Percentiles rank a stretch among this genome's conserved stretches.
phyloP scores from a whole-genome alignment of 2,888 invertebrate species.

The Platycheirus rosarum region DNA sequence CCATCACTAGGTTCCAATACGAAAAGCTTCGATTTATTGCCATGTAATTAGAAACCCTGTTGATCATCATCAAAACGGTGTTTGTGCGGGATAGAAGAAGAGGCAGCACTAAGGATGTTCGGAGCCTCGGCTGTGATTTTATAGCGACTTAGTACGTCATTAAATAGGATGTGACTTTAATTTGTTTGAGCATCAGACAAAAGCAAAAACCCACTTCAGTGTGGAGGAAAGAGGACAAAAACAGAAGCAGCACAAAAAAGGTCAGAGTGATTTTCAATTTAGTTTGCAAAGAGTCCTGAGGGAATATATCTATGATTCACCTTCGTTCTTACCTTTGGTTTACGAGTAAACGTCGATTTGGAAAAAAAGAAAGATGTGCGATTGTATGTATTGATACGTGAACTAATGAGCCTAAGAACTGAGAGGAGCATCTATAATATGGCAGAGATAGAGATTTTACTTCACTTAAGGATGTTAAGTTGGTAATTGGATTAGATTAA shows the following conservation, averaged over 20 bases:
- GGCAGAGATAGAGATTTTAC: constrained; percentile 23
- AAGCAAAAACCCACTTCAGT: constrained; percentile 39
- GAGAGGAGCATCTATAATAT: not conserved
- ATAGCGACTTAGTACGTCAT: constrained; percentile 69
- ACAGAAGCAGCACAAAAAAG: not conserved
- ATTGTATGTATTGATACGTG: constrained; percentile 9
- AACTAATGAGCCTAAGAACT: constrained; percentile 40
- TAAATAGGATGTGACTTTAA: constrained; percentile 70
- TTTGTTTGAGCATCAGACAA: constrained; percentile 63
- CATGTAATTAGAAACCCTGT: constrained; percentile 72
- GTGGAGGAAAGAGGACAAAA: not conserved
- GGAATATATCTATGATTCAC: not conserved
- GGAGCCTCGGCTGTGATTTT: constrained; percentile 59
- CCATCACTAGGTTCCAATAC: constrained; percentile 70
- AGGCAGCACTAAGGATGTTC: not conserved
- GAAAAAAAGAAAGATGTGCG: not conserved
- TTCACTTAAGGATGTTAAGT: constrained; percentile 21
- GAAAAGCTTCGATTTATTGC: constrained; percentile 72
- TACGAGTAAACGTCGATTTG: too few species aligned
- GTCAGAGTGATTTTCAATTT: constrained; percentile 34
- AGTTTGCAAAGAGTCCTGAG: constrained; percentile 13
- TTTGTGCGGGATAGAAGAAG: not conserved
- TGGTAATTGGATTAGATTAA: constrained; percentile 42
- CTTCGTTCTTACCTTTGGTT: too few species aligned
- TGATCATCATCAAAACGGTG: constrained; percentile 51